Conservation (phyloP, 2,797 vertebrate genomes). For the Ambastaia sidthimunki region DNA sequence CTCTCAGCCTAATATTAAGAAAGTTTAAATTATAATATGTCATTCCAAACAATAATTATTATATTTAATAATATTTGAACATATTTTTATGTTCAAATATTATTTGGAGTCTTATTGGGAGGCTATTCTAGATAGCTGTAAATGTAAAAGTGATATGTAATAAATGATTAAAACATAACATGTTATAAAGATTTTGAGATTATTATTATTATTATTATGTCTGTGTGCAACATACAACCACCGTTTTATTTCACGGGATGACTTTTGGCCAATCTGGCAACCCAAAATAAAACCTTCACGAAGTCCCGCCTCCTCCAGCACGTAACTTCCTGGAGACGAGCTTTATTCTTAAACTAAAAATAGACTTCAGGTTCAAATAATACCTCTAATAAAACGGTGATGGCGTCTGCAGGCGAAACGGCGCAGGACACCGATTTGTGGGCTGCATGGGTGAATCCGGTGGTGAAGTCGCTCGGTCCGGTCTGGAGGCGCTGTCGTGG, state of each 20-base stretch:
- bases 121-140: not conserved
- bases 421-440: constrained; percentile 55
- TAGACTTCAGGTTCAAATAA: constrained; percentile 66
- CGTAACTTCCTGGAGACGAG: constrained; percentile 66
- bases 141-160: not conserved
- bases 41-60: not conserved
- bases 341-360: constrained; percentile 65
- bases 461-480: constrained; percentile 81
- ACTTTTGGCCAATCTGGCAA: constrained; percentile 50
- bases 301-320: constrained; percentile 53
- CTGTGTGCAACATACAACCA: not conserved
- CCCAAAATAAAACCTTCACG: not conserved
- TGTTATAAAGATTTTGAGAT: not conserved
- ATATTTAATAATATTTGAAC: not conserved
- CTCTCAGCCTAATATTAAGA: constrained; percentile 14
- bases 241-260: not conserved
- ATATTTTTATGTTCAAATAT: no score
- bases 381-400: not conserved
- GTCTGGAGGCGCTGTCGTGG: constrained; percentile 89
- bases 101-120: not conserved
- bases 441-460: constrained; percentile 77
- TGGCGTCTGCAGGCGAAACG: constrained; percentile 62
- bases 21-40: no score
- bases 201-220: not conserved
- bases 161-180: not conserved